Base-by-base conservation (phyloP, 2,113 vertebrate species). In the Limnothrissa miodon region DNA sequence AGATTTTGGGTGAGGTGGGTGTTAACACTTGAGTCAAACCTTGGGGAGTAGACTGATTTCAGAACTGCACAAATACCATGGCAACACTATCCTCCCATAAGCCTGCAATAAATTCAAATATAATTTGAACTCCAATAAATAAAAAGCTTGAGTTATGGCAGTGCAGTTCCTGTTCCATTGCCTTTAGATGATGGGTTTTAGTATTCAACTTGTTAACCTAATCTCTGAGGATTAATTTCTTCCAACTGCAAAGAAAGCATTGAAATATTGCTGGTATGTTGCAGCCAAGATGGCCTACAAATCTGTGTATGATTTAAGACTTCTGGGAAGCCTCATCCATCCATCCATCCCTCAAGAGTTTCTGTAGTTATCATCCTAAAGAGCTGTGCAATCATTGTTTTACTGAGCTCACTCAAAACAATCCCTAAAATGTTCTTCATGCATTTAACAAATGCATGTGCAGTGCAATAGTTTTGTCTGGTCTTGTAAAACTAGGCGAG, bases 1-100 rank as follows among this genome's bases (percentile, higher is more conserved):
- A 85, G 15, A 82, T 79, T 36, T 66, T 66, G 84, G 80, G 81
- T 82, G 83, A 78, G 44, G 45, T 70, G 9, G 23, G 5, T 53
- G 59, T 45, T 33, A 62, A 78, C 84, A 85, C 9, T 33, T 33
- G 42, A 78, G 70, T n/a, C 15, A 62, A 62, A 23, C 25, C 51
- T 39, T 78, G 39, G n/a, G 11, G 62, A 46, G 53, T 23, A 51
- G 10, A 29, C 66, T 70, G 62, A 70, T 70, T 29, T 70, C 13
- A 36, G 15, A 70, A 36, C 15, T 36, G 62, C 11, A 36, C 25
- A 70, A 70, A 36, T 70, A 70, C 62, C 33, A 70, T 70, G 62
- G 62, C 62, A 70, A 70, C 62, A 70, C 15, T 21, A 53, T 53
- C 51, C 11, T 15, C 59, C 36, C 62, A 70, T 17, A 70, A 36